Evolutionary conservation across 1,140 invertebrate species (phyloP).

Genomic region (Platyscapa corneri): DNA sequence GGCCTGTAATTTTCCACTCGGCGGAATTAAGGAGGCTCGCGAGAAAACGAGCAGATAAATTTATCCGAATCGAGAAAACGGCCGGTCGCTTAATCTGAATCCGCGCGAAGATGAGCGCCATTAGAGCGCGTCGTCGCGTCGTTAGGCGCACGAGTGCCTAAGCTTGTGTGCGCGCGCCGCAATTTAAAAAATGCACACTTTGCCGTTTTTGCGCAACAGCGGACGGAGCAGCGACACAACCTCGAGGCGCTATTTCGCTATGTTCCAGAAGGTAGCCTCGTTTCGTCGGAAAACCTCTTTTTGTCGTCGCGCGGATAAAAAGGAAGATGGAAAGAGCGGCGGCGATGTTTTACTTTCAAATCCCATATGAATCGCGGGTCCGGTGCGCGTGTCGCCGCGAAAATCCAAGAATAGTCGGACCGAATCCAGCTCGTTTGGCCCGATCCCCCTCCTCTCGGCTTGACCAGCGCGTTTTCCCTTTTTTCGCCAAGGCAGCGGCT

Average conservation of each 20-base stretch:
- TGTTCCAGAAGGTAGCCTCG: background rate
- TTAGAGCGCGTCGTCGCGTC: background rate
- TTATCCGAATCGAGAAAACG: no score
- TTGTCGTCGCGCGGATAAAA: background rate
- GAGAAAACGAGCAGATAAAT: no score
- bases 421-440: background rate
- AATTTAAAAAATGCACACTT: no score
- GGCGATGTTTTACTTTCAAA: conserved; percentile 7
- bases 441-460: background rate
- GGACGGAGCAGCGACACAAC: no score
- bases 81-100: no score
- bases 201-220: background rate
- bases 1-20: no score
- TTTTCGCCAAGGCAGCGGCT: background rate
- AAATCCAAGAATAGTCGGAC: conserved; percentile 36
- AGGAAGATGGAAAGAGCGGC: background rate
- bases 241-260: background rate
- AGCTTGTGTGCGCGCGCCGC: no score
- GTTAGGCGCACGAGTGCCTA: background rate
- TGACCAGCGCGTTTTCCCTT: background rate
- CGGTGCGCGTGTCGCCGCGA: background rate
- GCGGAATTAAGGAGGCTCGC: no score
- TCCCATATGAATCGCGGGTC: background rate
- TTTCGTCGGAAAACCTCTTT: background rate
- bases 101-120: no score